Percentiles rank a stretch among this genome's conserved stretches.
These are phyloP conservation scores for Herpetotheres cachinnans DNA, from an alignment of 2,113 vertebrate species.

Conservation along the genomic window DNA sequence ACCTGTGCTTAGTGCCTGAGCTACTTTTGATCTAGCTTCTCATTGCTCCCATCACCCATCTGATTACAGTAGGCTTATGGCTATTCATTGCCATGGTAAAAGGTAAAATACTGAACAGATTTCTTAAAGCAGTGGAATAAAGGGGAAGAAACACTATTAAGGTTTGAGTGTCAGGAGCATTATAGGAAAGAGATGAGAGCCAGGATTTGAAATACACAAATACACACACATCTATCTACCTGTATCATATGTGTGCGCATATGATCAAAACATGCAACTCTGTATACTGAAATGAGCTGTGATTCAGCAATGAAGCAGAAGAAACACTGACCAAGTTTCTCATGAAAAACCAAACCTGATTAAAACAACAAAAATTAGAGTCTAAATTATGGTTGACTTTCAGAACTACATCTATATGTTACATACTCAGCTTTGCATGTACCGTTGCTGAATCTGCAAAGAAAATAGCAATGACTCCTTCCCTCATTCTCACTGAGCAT, in stretches of 20 bases:
- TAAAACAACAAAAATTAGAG: background rate
- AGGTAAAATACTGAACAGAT: background rate
- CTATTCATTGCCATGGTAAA: background rate
- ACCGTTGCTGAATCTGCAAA: background rate
- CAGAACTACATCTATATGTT: background rate
- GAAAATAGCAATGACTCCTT: background rate
- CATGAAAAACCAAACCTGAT: fast-evolving
- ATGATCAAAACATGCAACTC: background rate
- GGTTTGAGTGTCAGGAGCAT: background rate
- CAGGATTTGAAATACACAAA: background rate
- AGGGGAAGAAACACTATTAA: background rate
- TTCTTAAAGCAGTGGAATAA: background rate
- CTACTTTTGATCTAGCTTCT: background rate
- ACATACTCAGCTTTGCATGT: background rate
- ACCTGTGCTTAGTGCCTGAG: background rate
- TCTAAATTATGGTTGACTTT: background rate
- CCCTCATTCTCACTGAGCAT: background rate
- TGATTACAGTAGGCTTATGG: background rate
- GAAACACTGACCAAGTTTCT: background rate
- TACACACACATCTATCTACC: no score
- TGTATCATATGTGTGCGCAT: background rate
- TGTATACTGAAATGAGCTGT: background rate
- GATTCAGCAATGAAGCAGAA: background rate
- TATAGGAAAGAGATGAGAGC: background rate
- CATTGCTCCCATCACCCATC: background rate